These are phyloP conservation scores for Oreohelix idahoensis DNA, from an alignment of 1,140 invertebrate genomes.

Conservation along the genomic window DNA sequence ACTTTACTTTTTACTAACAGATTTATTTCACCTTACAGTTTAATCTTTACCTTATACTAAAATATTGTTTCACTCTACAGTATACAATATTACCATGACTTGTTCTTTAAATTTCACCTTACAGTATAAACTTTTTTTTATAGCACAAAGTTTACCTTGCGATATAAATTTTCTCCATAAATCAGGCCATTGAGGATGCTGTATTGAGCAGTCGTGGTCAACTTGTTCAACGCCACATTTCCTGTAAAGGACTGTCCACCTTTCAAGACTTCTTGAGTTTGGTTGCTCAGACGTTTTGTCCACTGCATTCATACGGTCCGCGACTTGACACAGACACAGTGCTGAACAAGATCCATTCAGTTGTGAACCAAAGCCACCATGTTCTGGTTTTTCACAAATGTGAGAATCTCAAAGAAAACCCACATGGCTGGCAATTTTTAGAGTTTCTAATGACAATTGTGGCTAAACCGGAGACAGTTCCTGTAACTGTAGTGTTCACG, in stretches of 20 bases:
- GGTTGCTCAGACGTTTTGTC: neutral
- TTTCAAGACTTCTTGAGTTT: neutral
- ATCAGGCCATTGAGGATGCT: neutral
- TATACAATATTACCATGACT: too few species aligned
- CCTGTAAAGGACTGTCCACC: neutral
- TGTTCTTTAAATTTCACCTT: too few species aligned
- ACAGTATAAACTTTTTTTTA: too few species aligned
- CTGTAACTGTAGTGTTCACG: slow-evolving; percentile 1
- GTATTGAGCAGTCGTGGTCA: neutral
- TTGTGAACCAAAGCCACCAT: neutral
- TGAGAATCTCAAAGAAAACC: neutral
- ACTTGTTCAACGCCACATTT: neutral
- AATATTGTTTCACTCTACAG: too few species aligned
- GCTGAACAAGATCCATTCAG: neutral
- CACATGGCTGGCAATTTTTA: neutral
- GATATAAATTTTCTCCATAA: neutral
- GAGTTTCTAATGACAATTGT: neutral
- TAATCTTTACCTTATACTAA: too few species aligned
- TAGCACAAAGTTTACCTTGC: neutral
- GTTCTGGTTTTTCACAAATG: slow-evolving; percentile 24
- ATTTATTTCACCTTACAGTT: too few species aligned
- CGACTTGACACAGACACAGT: neutral
- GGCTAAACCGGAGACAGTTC: neutral
- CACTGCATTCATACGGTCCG: neutral
- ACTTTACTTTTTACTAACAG: too few species aligned